These are phyloP conservation scores for Petrocephalus sullivani DNA, from an alignment of 2,797 vertebrate genomes.

Conservation along the genomic window DNA sequence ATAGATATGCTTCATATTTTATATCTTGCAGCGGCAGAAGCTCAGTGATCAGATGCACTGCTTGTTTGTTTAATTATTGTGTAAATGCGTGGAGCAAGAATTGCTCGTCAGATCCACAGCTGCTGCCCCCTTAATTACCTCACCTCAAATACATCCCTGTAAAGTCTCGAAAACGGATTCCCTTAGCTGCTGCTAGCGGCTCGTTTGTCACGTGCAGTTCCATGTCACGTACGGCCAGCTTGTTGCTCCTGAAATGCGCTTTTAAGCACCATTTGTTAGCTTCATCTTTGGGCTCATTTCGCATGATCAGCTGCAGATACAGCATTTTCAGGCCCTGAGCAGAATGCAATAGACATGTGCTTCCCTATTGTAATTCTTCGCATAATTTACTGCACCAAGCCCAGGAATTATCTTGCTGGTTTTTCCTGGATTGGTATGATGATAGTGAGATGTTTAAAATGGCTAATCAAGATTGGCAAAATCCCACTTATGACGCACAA, in stretches of 20 bases:
- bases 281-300: neutral
- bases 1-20: neutral
- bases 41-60: neutral
- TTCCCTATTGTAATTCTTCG: neutral
- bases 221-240: neutral
- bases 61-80: neutral
- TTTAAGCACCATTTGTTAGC: neutral
- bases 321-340: neutral
- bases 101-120: neutral
- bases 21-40: neutral
- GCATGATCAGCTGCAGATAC: neutral
- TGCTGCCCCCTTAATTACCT: neutral
- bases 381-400: neutral
- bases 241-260: neutral
- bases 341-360: neutral
- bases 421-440: neutral
- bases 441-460: neutral
- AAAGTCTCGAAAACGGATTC: neutral
- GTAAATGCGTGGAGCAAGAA: neutral
- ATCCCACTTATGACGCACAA: too few species aligned
- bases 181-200: neutral
- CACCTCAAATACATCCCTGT: neutral
- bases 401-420: constrained; percentile 4
- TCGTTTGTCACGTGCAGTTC: neutral
- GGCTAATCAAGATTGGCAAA: neutral